These are phyloP conservation scores for Schizopygopsis pylzovi DNA, from an alignment of 2,797 vertebrate species.

Conservation along the genomic window DNA sequence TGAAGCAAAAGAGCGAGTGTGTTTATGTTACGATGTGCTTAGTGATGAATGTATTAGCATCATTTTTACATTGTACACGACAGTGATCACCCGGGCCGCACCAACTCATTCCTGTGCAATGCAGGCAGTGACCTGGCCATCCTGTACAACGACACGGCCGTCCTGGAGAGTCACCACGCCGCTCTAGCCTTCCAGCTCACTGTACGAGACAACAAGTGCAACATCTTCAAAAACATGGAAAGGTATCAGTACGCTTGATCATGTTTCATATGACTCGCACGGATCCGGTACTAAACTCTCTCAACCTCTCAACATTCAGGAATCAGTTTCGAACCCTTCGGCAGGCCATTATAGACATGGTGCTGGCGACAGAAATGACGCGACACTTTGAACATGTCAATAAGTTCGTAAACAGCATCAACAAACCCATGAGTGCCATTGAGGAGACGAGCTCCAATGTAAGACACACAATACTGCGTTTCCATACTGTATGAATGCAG, in stretches of 20 bases:
- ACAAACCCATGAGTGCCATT: slow-evolving; percentile 89
- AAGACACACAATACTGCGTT: slow-evolving; percentile 26
- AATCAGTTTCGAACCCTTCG: slow-evolving; percentile 92
- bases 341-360: slow-evolving; percentile 96
- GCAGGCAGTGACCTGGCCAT: slow-evolving; percentile 90
- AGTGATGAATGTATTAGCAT: slow-evolving; percentile 14
- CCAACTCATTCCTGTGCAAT: slow-evolving; percentile 96
- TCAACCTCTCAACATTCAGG: slow-evolving; percentile 73
- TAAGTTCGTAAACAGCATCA: slow-evolving; percentile 98
- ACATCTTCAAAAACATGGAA: slow-evolving; percentile 96
- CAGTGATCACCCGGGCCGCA: slow-evolving; percentile 86
- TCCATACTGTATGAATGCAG: not conserved
- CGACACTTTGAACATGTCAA: slow-evolving; percentile 98
- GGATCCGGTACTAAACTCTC: not conserved
- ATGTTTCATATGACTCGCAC: not conserved
- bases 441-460: slow-evolving; percentile 77
- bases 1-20: slow-evolving; percentile 23
- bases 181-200: slow-evolving; percentile 96
- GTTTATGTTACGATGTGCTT: slow-evolving; percentile 11
- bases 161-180: slow-evolving; percentile 94
- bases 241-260: slow-evolving; percentile 72
- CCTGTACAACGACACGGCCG: slow-evolving; percentile 93
- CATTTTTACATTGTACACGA: slow-evolving; percentile 5
- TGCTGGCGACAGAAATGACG: slow-evolving; percentile 97
- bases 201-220: slow-evolving; percentile 87